A percentile compares a stretch with the other conserved stretches of the same genome.
These are phyloP conservation scores for Colistium nudipinnis DNA, from an alignment of 2,113 vertebrate species.

Conservation along the genomic window DNA sequence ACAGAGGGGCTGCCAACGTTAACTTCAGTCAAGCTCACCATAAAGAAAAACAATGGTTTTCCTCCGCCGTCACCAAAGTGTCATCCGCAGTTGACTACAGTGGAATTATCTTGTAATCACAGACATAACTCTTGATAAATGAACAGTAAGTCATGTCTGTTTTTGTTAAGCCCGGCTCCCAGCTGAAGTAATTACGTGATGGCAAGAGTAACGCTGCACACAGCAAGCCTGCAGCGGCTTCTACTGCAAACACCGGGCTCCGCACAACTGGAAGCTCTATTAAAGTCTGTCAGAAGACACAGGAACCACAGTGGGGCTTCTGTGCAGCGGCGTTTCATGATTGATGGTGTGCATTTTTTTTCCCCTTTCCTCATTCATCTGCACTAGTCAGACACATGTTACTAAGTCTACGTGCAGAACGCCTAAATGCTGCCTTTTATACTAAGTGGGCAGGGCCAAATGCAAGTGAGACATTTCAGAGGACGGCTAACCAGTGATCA, in stretches of 20 bases:
- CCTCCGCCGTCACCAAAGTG: slow-evolving; percentile 47
- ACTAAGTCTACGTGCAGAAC: slow-evolving; percentile 28
- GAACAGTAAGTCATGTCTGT: slow-evolving; percentile 55
- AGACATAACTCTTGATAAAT: slow-evolving; percentile 72
- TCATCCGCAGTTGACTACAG: slow-evolving; percentile 62
- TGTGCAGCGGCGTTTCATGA: slow-evolving; percentile 56
- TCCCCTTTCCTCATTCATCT: slow-evolving; percentile 44
- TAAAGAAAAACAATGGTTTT: slow-evolving; percentile 56
- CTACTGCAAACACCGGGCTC: slow-evolving; percentile 54
- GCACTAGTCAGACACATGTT: slow-evolving; percentile 37
- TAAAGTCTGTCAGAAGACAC: slow-evolving; percentile 57
- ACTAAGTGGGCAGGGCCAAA: neutral
- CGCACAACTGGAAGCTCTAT: slow-evolving; percentile 42
- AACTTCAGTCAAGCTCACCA: slow-evolving; percentile 53
- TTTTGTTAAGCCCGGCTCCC: slow-evolving; percentile 70
- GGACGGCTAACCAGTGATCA: neutral
- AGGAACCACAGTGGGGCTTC: slow-evolving; percentile 62
- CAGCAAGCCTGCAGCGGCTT: slow-evolving; percentile 50
- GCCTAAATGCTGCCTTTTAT: slow-evolving; percentile 28
- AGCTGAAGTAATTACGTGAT: slow-evolving; percentile 63
- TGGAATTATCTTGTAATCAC: slow-evolving; percentile 67
- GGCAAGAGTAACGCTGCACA: slow-evolving; percentile 65
- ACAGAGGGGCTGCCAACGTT: slow-evolving; percentile 67
- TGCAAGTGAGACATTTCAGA: slow-evolving; percentile 24
- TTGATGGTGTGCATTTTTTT: slow-evolving; percentile 47